Conservation (phyloP, 2,797 vertebrate species). For the Xerus rutilus region DNA sequence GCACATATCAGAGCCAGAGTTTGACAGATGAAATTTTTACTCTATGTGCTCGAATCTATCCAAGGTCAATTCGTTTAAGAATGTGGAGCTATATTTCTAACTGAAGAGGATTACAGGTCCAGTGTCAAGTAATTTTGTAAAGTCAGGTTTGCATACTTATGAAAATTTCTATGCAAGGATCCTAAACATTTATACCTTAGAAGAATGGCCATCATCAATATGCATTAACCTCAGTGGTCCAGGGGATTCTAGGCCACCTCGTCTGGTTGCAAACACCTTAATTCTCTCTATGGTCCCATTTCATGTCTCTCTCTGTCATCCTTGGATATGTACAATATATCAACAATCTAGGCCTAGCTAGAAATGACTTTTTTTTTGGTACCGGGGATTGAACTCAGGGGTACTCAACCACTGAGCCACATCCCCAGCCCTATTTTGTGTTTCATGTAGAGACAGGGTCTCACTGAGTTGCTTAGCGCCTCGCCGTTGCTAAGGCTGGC, state of each 20-base stretch:
- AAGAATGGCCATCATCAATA: neutral
- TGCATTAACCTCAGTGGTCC: neutral
- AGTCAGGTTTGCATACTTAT: slow-evolving; percentile 37
- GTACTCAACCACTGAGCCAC: too few species aligned
- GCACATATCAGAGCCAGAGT: slow-evolving; percentile 8
- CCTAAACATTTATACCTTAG: neutral
- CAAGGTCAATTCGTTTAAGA: slow-evolving; percentile 54
- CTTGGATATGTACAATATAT: slow-evolving; percentile 5
- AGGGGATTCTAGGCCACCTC: neutral
- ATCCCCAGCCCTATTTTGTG: too few species aligned
- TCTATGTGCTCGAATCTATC: neutral
- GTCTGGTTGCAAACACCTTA: neutral
- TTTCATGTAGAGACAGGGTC: too few species aligned
- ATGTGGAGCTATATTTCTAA: slow-evolving; percentile 32
- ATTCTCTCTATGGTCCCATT: neutral
- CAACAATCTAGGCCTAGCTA: neutral
- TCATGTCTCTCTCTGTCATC: neutral
- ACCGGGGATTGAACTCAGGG: too few species aligned
- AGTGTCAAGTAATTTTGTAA: slow-evolving; percentile 41
- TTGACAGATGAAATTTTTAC: slow-evolving; percentile 45
- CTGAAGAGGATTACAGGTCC: slow-evolving; percentile 19
- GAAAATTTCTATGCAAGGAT: slow-evolving; percentile 15
- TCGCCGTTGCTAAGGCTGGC: too few species aligned
- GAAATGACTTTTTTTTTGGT: neutral
- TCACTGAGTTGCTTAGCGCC: too few species aligned